Evolutionary conservation across 2,797 vertebrate genomes (phyloP).

Genomic region (Enteromius fasciolatus): DNA sequence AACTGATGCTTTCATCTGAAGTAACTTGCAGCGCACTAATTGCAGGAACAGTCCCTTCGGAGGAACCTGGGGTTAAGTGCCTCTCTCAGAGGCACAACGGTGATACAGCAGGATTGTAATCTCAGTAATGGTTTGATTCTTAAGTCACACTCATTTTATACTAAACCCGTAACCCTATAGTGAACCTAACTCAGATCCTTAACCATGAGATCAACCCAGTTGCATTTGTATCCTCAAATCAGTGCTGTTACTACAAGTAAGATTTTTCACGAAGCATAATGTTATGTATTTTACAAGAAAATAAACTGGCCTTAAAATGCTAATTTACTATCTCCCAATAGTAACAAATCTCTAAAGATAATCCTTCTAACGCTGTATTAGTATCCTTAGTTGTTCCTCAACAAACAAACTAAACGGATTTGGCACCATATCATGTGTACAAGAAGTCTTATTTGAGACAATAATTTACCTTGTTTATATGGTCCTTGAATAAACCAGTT

Average conservation of each 20-base stretch:
- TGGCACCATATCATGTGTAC: neutral
- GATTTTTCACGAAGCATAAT: neutral
- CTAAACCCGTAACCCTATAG: neutral
- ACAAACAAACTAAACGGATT: neutral
- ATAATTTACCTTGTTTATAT: slow-evolving; percentile 43
- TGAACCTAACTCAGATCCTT: neutral
- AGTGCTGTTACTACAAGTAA: neutral
- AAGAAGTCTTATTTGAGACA: slow-evolving; percentile 40
- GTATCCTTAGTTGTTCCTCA: neutral
- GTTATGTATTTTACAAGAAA: neutral
- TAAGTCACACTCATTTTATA: slow-evolving; percentile 5
- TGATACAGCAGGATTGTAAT: slow-evolving; percentile 33
- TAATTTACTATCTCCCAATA: neutral
- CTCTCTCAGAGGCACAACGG: neutral
- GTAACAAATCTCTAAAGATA: slow-evolving; percentile 8
- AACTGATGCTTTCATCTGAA: slow-evolving; percentile 35
- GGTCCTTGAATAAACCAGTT: slow-evolving; percentile 48
- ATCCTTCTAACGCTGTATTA: neutral
- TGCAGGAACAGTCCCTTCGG: slow-evolving; percentile 14
- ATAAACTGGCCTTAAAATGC: slow-evolving; percentile 3
- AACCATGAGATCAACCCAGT: neutral
- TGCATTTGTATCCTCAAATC: neutral
- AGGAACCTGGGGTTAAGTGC: slow-evolving; percentile 35
- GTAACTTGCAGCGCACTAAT: slow-evolving; percentile 37
- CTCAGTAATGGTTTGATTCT: slow-evolving; percentile 9